Conservation (phyloP, 2,797 vertebrate species). For the Sandelia bainsii region DNA sequence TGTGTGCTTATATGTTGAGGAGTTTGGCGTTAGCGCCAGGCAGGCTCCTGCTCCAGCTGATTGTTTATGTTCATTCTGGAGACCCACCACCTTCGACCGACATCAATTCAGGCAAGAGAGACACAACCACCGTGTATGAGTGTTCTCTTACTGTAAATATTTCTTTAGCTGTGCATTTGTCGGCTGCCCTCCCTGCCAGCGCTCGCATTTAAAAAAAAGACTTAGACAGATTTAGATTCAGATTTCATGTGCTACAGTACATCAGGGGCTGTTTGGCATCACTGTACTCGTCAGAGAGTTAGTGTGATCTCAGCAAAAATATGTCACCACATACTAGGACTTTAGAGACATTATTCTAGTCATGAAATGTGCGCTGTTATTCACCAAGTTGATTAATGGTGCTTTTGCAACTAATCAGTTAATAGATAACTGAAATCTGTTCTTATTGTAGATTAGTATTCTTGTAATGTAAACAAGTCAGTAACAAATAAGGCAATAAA, state of each 20-base stretch:
- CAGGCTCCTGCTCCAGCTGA: slow-evolving; percentile 62
- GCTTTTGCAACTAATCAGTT: neutral
- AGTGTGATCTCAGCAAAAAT: slow-evolving; percentile 8
- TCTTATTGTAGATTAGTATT: too few species aligned
- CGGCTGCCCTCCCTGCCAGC: slow-evolving; percentile 69
- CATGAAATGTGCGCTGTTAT: neutral
- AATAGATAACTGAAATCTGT: too few species aligned
- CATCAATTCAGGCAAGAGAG: slow-evolving; percentile 71
- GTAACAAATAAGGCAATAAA: too few species aligned
- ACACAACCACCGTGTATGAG: slow-evolving; percentile 70
- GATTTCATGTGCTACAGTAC: slow-evolving; percentile 23
- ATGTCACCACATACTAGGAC: neutral
- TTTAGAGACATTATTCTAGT: neutral
- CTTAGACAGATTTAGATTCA: slow-evolving; percentile 51
- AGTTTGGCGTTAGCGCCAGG: slow-evolving; percentile 64
- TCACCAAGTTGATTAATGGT: neutral
- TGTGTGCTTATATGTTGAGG: slow-evolving; percentile 58
- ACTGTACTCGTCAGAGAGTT: slow-evolving; percentile 26
- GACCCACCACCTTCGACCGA: slow-evolving; percentile 74
- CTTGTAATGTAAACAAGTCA: too few species aligned
- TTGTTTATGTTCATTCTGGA: slow-evolving; percentile 80
- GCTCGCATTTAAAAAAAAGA: slow-evolving; percentile 46
- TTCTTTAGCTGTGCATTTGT: slow-evolving; percentile 81
- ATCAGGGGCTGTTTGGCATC: slow-evolving; percentile 31
- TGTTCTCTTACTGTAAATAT: slow-evolving; percentile 83